phyloP scores from a whole-genome alignment of 2,888 invertebrate genomes.

The Neoitamus cyanurus region DNA sequence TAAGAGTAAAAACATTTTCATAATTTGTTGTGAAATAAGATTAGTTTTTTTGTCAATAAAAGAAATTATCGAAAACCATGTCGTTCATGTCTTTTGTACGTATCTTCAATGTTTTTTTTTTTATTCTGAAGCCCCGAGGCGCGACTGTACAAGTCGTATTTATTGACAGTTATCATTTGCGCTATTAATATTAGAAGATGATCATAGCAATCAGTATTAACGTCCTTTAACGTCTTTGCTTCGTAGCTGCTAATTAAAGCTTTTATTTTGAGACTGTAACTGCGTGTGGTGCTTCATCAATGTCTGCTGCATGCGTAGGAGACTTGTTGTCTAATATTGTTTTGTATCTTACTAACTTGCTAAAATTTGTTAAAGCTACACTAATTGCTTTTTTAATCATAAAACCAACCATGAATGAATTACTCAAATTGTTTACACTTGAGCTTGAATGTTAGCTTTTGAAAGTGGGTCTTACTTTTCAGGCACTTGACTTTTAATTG shows the following conservation, averaged over 20 bases:
- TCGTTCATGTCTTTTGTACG: neutral
- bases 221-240: neutral
- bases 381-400: neutral
- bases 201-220: neutral
- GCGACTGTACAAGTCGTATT: neutral
- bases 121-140: neutral
- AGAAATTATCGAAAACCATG: constrained; percentile 2
- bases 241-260: neutral
- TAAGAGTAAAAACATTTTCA: constrained; percentile 27
- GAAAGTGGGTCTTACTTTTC: neutral
- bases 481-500: neutral
- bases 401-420: neutral
- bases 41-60: constrained; percentile 33
- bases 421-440: neutral
- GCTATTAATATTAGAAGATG: neutral
- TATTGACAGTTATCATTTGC: constrained; percentile 39
- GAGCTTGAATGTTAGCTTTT: neutral
- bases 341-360: neutral
- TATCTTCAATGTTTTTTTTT: neutral
- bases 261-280: neutral
- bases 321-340: neutral
- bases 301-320: neutral
- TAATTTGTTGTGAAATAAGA: constrained; percentile 42
- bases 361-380: neutral
- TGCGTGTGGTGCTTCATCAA: neutral